Evolutionary conservation across 2,113 vertebrate genomes (phyloP).

Genomic region (Lethenteron reissneri): DNA sequence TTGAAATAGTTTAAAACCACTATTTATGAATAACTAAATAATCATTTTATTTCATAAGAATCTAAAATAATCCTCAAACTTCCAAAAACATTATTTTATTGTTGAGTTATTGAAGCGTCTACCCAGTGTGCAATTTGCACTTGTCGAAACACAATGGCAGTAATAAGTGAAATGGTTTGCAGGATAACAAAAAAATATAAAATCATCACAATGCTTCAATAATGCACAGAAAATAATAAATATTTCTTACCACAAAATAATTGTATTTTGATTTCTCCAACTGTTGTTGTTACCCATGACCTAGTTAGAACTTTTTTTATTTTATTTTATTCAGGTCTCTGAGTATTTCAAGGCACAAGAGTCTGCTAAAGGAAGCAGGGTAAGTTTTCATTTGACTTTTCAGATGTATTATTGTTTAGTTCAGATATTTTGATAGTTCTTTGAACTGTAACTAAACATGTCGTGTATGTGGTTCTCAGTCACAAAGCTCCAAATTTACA

Average conservation of each 20-base stretch:
- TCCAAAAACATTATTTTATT: too few relatives aligned
- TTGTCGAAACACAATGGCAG: conserved; percentile 6
- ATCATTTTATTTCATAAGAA: too few relatives aligned
- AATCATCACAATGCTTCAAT: conserved; percentile 4
- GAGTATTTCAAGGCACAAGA: conserved; percentile 72
- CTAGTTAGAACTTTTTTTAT: background rate
- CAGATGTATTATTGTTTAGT: too few relatives aligned
- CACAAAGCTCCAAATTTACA: too few relatives aligned
- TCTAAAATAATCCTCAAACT: too few relatives aligned
- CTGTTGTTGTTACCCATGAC: background rate
- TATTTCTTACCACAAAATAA: conserved; percentile 1
- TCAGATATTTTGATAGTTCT: too few relatives aligned
- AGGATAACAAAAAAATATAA: conserved; percentile 9
- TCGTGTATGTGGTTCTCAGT: too few relatives aligned
- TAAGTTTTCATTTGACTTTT: conserved; percentile 20
- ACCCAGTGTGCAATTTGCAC: background rate
- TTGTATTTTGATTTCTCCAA: background rate
- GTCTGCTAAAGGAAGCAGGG: conserved; percentile 60
- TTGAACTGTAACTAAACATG: too few relatives aligned
- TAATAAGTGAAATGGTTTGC: conserved; percentile 11
- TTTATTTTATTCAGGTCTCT: conserved; percentile 30
- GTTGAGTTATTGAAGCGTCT: background rate
- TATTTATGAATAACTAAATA: too few relatives aligned
- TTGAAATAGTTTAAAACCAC: too few relatives aligned
- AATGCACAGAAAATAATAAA: background rate